Evolutionary conservation across 2,888 invertebrate species (phyloP), one percentile per base, ranked within the genome.

Genomic region (Tachina grossa): DNA sequence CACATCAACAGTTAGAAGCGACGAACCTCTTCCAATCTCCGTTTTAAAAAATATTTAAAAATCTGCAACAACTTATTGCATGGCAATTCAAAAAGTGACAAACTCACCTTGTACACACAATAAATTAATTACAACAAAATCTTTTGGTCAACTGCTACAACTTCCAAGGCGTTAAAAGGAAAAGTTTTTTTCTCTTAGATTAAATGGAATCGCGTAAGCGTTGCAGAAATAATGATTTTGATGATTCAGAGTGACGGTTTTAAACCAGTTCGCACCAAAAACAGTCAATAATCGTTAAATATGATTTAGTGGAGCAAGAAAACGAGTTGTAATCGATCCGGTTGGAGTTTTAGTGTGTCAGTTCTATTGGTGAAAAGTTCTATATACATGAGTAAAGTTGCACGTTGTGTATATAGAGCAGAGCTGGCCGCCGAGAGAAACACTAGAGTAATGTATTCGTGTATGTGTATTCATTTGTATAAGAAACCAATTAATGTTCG

Each of bases 311-410:
- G 51, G 51, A 69, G 39, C 59, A 61, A 43, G 68, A 22, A 78
- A 69, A 78, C 68, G 43, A 78, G 68, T 78, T 69, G 22, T 19
- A 16, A 47, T 16, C 59, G 31, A 39, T 47, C 57, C 77, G 47
- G 39, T 49, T 47, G 39, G 22, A 11, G 39, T 68, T 41, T 77
- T 59, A 77, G 77, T 77, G 49, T 77, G 68, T 77, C 77, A 77
- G 47, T 5, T 49, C 39, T 22, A 49, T 66, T 39, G 13, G 16
- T 39, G 41, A 68, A 49, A 6, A 59, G 22, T 49, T 47, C 65
- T 49, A 31, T 6, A 6, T 5, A 31, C 31, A 31, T 31, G 22
- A 19, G 19, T 9, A 13, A 47, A 47, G 16, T 41, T 10, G 41
- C 61, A 22, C 19, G 41, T 68, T 49, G 31, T 66, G 41, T 41